A percentile compares a stretch with the other conserved stretches of the same genome.
Evolutionary conservation across 2,888 invertebrate species (phyloP).

Genomic region (Troglohyphantes excavatus): DNA sequence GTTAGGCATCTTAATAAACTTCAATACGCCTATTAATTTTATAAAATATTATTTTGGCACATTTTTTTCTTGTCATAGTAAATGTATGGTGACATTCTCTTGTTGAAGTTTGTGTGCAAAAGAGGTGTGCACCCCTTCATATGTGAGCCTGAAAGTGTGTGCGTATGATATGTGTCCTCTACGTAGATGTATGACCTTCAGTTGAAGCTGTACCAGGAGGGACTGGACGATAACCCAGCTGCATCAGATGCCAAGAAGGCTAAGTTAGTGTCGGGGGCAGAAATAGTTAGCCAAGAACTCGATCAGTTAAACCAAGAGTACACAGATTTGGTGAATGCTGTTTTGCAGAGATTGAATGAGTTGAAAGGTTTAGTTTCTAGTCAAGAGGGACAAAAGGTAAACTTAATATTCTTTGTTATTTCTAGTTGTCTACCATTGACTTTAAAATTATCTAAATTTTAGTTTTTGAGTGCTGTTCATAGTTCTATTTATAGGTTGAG

Average conservation of each 20-base stretch:
- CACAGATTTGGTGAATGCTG: conserved; percentile 84
- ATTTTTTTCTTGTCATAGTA: too few relatives aligned
- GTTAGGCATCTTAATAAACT: too few relatives aligned
- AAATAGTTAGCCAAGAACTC: conserved; percentile 89
- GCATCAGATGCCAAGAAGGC: conserved; percentile 83
- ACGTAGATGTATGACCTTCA: conserved; percentile 92
- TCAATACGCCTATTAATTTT: too few relatives aligned
- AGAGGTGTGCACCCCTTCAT: conserved; percentile 1
- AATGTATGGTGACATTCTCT: conserved; percentile 1
- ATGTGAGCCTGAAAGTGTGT: conserved; percentile 40
- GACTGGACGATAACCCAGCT: conserved; percentile 91
- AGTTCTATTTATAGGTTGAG: too few relatives aligned
- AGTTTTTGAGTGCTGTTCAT: too few relatives aligned
- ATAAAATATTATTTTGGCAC: too few relatives aligned
- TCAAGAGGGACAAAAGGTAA: conserved; percentile 86
- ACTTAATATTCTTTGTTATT: too few relatives aligned
- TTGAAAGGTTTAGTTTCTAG: conserved; percentile 88
- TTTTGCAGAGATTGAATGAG: conserved; percentile 86
- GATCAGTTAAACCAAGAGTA: conserved; percentile 91
- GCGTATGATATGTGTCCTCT: conserved; percentile 69
- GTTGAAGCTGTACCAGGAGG: conserved; percentile 91
- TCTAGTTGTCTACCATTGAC: too few relatives aligned
- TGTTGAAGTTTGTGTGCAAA: not conserved
- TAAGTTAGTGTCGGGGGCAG: conserved; percentile 86
- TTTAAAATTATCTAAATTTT: too few relatives aligned